Conservation (phyloP, 2,888 invertebrate species). For the Drosophila anomelani region DNA sequence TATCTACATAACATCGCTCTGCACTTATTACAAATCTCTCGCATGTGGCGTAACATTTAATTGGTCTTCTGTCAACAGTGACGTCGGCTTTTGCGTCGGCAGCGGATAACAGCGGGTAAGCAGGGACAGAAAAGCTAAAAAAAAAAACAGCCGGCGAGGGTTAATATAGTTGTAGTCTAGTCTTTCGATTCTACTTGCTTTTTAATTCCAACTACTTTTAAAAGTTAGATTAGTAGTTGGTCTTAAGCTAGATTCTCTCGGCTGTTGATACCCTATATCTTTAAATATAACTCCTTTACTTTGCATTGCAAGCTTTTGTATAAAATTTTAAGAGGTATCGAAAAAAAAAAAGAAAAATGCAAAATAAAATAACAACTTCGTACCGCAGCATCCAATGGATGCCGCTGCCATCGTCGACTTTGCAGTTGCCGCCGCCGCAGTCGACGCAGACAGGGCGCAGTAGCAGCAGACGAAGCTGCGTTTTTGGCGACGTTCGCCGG, state of each 20-base stretch:
- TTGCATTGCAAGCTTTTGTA: not conserved
- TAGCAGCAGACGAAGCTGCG: conserved; percentile 37
- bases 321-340: not conserved
- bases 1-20: conserved; percentile 5
- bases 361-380: conserved; percentile 12
- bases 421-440: conserved; percentile 30
- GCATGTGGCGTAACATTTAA: conserved; percentile 50
- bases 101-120: conserved; percentile 6
- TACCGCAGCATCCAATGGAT: conserved; percentile 13
- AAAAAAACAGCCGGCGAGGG: conserved; percentile 10
- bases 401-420: conserved; percentile 6
- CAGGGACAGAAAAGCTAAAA: conserved; percentile 5
- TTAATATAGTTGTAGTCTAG: too few species aligned
- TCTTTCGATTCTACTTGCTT: too few species aligned
- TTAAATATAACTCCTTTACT: not conserved
- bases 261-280: not conserved
- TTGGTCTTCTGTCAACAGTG: conserved; percentile 47
- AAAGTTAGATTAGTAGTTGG: not conserved
- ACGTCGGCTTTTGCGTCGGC: conserved; percentile 1
- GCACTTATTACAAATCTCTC: conserved; percentile 10
- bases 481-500: conserved; percentile 42
- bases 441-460: conserved; percentile 13
- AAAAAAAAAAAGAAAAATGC: not conserved
- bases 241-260: not conserved
- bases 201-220: not conserved